phyloP scores from a whole-genome alignment of 2,888 invertebrate genomes.

The Drepana falcataria region DNA sequence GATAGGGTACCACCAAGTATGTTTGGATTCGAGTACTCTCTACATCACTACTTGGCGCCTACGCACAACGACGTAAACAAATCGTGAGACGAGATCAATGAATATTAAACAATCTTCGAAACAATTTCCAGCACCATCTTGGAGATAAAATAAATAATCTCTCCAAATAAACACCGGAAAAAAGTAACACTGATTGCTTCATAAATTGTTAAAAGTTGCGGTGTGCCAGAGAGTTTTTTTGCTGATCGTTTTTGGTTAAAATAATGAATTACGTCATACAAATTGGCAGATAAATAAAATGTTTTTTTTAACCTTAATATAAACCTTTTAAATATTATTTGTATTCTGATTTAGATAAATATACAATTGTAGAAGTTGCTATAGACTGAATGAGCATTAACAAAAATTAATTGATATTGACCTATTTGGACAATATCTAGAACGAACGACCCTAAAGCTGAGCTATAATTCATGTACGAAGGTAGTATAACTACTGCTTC shows the following conservation, averaged over 20 bases:
- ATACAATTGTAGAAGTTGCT: too few species aligned
- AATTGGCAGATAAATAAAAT: conserved; percentile 58
- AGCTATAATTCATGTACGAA: too few species aligned
- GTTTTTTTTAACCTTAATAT: too few species aligned
- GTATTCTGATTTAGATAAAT: too few species aligned
- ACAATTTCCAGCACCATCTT: conserved; percentile 61
- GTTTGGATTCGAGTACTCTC: conserved; percentile 57
- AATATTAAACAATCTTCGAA: conserved; percentile 69
- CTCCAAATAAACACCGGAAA: conserved; percentile 54
- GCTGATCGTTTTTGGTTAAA: conserved; percentile 39
- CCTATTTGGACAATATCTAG: too few species aligned
- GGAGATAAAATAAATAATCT: conserved; percentile 63
- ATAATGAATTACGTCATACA: conserved; percentile 57
- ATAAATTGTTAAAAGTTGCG: conserved; percentile 67
- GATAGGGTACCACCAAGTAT: conserved; percentile 29
- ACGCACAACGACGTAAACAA: conserved; percentile 62
- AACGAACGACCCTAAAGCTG: too few species aligned
- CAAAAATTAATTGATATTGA: too few species aligned
- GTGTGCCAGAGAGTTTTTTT: conserved; percentile 52
- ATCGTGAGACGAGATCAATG: conserved; percentile 68
- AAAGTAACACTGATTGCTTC: conserved; percentile 69
- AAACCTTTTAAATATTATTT: too few species aligned
- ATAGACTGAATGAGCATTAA: too few species aligned
- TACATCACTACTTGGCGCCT: conserved; percentile 40
- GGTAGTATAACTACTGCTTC: too few species aligned